A percentile compares a stretch with the other conserved stretches of the same genome.
Evolutionary conservation across 2,888 invertebrate genomes (phyloP).

Genomic region (Phasia obesa): DNA sequence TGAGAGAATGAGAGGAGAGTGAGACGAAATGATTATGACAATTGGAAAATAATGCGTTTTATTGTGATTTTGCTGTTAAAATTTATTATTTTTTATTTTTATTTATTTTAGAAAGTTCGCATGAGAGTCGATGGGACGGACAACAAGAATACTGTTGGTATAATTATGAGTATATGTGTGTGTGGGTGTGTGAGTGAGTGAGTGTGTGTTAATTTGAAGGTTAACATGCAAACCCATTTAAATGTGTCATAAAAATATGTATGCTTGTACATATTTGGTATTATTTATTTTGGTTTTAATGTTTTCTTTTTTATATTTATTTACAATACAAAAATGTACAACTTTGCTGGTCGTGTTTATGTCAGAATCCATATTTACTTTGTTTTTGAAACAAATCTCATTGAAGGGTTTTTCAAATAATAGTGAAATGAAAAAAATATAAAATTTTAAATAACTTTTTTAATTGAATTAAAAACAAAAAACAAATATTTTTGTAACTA

Average conservation of each 20-base stretch:
- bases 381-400: conserved; percentile 7
- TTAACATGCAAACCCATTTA: conserved; percentile 58
- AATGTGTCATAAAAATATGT: conserved; percentile 52
- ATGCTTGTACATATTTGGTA: not conserved
- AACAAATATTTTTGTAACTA: not conserved
- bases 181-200: not conserved
- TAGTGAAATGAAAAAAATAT: too few species aligned
- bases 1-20: too few species aligned
- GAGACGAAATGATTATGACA: too few species aligned
- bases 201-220: conserved; percentile 34
- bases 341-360: conserved; percentile 1
- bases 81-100: too few species aligned
- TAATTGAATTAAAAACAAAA: not conserved
- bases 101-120: too few species aligned
- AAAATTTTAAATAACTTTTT: too few species aligned
- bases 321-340: too few species aligned
- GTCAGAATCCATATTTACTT: not conserved
- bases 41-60: too few species aligned
- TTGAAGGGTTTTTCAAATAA: not conserved
- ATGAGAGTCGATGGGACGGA: too few species aligned
- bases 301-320: not conserved
- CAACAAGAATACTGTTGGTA: not conserved
- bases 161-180: not conserved
- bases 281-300: not conserved
- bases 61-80: too few species aligned